phyloP scores from a whole-genome alignment of 2,113 vertebrate species.

The Spizaetus ornatus region DNA sequence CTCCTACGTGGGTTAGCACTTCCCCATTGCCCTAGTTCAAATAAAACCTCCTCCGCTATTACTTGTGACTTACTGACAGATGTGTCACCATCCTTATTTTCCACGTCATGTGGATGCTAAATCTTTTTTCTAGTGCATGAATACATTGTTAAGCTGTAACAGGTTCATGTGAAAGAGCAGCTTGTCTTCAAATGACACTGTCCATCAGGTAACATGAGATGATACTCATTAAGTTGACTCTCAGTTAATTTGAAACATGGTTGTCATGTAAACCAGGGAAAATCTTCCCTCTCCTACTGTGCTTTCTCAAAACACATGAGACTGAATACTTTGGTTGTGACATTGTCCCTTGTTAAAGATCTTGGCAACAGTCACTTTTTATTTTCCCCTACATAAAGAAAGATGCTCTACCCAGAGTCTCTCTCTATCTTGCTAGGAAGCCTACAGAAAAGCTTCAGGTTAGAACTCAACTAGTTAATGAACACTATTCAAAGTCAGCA shows the following conservation, averaged over 20 bases:
- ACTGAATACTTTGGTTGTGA: background rate
- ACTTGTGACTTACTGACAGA: constrained; percentile 7
- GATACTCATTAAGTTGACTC: background rate
- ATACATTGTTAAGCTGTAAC: background rate
- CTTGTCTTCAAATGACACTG: background rate
- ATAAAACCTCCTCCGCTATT: background rate
- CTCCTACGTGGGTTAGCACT: background rate
- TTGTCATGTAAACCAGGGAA: background rate
- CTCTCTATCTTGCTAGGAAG: background rate
- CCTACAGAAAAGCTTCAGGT: background rate
- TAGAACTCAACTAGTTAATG: background rate
- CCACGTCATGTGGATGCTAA: background rate
- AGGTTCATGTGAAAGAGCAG: background rate
- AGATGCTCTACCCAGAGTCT: background rate
- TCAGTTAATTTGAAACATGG: background rate
- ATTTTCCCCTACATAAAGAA: background rate
- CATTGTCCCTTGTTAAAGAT: background rate
- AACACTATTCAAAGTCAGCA: background rate
- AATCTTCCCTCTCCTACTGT: background rate
- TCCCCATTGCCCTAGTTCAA: background rate
- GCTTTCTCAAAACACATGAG: background rate
- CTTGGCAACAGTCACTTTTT: background rate
- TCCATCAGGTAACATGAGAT: background rate
- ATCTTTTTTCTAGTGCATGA: background rate
- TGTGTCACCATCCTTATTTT: background rate